phyloP scores from a whole-genome alignment of 2,888 invertebrate genomes.

The Cheilosia impressa region DNA sequence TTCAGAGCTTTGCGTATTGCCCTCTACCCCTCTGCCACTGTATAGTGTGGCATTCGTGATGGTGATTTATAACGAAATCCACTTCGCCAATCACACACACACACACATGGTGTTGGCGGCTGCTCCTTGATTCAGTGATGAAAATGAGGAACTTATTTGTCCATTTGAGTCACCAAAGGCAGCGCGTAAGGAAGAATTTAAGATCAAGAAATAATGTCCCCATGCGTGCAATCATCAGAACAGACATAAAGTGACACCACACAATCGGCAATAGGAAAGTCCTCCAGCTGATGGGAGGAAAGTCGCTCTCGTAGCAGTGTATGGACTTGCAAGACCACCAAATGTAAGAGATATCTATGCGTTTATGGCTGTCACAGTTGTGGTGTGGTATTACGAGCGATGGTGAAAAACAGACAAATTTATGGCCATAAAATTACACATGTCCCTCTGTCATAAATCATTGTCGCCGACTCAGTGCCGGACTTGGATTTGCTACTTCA shows the following conservation, averaged over 20 bases:
- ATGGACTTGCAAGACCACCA: background rate
- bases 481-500: conserved; percentile 25
- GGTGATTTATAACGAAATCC: conserved; percentile 66
- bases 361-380: conserved; percentile 13
- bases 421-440: conserved; percentile 81
- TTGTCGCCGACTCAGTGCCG: conserved; percentile 27
- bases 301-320: background rate
- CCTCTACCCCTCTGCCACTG: conserved; percentile 5
- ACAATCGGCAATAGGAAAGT: conserved; percentile 7
- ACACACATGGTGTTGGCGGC: conserved; percentile 21
- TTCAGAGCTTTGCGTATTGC: conserved; percentile 28
- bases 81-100: conserved; percentile 51
- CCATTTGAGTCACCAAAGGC: conserved; percentile 20
- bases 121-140: conserved; percentile 58
- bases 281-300: conserved; percentile 13
- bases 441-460: conserved; percentile 81
- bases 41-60: conserved; percentile 8
- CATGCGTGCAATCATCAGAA: conserved; percentile 17
- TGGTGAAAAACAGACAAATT: conserved; percentile 77
- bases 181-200: background rate
- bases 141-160: conserved; percentile 60
- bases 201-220: background rate
- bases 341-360: conserved; percentile 13
- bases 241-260: conserved; percentile 31
- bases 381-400: background rate